These are phyloP conservation scores for Hyalella azteca DNA, from an alignment of 2,888 invertebrate species.

Conservation along the genomic window DNA sequence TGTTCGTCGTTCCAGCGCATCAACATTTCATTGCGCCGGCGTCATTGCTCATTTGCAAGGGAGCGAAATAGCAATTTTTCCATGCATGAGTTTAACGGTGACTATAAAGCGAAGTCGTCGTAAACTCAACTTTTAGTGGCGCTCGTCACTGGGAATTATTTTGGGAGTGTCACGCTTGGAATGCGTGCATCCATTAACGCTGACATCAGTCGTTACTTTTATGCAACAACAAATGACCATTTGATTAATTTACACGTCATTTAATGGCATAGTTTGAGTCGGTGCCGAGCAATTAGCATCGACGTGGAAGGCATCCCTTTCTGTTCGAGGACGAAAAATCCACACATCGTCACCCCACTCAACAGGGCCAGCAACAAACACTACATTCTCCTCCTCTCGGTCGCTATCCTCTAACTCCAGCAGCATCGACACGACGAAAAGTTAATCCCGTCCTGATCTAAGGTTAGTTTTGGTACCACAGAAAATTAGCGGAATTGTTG, in stretches of 20 bases:
- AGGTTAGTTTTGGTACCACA: background rate
- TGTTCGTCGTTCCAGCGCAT: too few relatives aligned
- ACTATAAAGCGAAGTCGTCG: background rate
- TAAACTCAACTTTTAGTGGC: conserved; percentile 20
- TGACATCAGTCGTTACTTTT: background rate
- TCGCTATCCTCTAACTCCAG: background rate
- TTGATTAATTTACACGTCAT: conserved; percentile 24
- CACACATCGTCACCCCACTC: background rate
- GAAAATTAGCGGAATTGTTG: background rate
- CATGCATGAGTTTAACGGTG: conserved; percentile 22
- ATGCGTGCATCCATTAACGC: background rate
- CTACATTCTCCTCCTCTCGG: background rate
- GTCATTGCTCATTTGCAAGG: background rate
- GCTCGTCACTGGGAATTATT: background rate
- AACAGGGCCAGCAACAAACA: background rate
- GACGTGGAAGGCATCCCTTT: background rate
- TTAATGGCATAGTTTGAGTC: background rate
- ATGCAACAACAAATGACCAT: background rate
- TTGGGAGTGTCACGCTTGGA: background rate
- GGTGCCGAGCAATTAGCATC: background rate
- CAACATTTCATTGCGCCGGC: background rate
- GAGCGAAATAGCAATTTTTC: conserved; percentile 11
- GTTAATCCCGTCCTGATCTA: background rate
- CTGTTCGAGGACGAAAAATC: too few relatives aligned
- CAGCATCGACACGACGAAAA: background rate